Evolutionary conservation across 2,113 vertebrate species (phyloP).

Genomic region (Crotalus viridis): DNA sequence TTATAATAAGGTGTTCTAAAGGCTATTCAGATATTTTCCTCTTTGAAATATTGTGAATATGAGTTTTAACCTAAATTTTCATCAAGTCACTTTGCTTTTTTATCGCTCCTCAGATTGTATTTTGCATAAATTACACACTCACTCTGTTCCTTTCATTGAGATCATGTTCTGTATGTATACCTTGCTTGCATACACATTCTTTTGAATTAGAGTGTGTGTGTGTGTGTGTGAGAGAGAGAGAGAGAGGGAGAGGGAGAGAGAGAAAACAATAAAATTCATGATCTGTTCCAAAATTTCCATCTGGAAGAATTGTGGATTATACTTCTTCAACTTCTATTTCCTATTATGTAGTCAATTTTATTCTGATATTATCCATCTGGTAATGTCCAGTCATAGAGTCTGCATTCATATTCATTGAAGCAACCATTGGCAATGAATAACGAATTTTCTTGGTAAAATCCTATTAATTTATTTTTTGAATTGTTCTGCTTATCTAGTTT

Average conservation of each 20-base stretch:
- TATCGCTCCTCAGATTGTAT: background rate
- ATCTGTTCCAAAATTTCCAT: background rate
- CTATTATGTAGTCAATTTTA: background rate
- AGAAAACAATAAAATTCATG: background rate
- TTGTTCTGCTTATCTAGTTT: background rate
- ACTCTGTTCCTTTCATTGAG: background rate
- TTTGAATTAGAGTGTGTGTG: background rate
- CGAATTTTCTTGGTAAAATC: background rate
- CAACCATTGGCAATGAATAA: background rate
- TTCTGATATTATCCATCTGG: background rate
- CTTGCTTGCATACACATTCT: background rate
- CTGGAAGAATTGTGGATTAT: background rate
- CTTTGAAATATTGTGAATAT: background rate
- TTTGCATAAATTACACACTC: background rate
- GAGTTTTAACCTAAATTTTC: background rate
- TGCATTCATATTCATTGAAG: background rate
- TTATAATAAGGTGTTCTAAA: background rate
- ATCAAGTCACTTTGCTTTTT: background rate
- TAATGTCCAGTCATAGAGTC: background rate
- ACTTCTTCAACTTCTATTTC: background rate
- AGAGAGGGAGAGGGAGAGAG: fast-evolving
- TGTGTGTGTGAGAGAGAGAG: background rate
- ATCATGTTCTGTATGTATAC: background rate
- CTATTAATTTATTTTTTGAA: background rate
- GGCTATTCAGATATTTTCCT: background rate